Evolutionary conservation across 2,113 vertebrate genomes (phyloP).

Genomic region (Pluvianellus socialis): DNA sequence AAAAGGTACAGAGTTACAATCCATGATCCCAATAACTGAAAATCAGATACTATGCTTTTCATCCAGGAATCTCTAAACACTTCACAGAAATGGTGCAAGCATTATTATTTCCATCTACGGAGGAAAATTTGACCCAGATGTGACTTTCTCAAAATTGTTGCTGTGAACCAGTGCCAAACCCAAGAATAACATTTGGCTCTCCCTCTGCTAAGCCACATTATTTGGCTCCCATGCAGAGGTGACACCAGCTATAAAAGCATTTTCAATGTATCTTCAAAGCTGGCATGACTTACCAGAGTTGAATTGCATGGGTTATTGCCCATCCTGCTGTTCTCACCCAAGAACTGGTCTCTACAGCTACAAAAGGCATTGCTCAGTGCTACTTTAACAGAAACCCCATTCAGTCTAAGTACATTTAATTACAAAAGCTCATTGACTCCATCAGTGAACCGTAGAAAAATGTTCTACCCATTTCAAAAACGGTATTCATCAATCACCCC

Average conservation of each 20-base stretch:
- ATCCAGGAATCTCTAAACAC: neutral
- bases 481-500: neutral
- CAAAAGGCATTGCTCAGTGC: neutral
- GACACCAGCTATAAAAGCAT: neutral
- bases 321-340: neutral
- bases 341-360: neutral
- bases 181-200: neutral
- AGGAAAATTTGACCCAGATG: neutral
- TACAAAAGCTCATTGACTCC: conserved; percentile 6
- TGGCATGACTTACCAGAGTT: neutral
- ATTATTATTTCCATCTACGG: neutral
- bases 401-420: conserved; percentile 1
- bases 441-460: conserved; percentile 28
- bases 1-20: neutral
- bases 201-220: neutral
- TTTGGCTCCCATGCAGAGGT: neutral
- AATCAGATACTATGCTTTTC: neutral
- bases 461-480: neutral
- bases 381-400: conserved; percentile 5
- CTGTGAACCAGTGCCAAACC: neutral
- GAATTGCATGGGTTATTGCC: neutral
- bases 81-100: neutral
- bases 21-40: neutral
- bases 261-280: neutral
- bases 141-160: neutral